Evolutionary conservation across 2,888 invertebrate genomes (phyloP).

Genomic region (Busseola fusca): DNA sequence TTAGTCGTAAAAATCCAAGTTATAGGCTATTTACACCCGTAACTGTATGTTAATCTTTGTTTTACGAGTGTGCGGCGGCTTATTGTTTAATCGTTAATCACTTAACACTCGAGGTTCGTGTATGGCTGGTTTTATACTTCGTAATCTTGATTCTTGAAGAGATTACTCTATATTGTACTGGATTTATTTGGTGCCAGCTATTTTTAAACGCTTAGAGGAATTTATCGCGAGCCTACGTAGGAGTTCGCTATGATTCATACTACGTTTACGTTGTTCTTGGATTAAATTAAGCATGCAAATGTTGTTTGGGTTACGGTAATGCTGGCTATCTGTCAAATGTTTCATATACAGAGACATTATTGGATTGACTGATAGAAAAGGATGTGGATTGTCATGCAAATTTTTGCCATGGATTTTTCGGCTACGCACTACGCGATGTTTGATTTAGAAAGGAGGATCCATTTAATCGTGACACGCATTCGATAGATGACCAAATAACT

Average conservation of each 20-base stretch:
- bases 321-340: slow-evolving; percentile 34
- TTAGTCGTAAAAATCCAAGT: slow-evolving; percentile 90
- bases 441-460: background rate
- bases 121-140: slow-evolving; percentile 76
- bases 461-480: slow-evolving; percentile 16
- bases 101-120: slow-evolving; percentile 82
- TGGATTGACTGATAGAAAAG: slow-evolving; percentile 19
- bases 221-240: slow-evolving; percentile 54
- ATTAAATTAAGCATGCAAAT: slow-evolving; percentile 47
- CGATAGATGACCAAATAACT: background rate
- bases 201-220: slow-evolving; percentile 61
- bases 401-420: background rate
- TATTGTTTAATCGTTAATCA: slow-evolving; percentile 88
- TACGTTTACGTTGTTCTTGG: slow-evolving; percentile 37
- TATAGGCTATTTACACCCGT: slow-evolving; percentile 89
- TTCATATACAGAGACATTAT: slow-evolving; percentile 18
- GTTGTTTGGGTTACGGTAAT: slow-evolving; percentile 51
- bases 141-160: slow-evolving; percentile 65
- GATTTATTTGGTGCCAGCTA: slow-evolving; percentile 60
- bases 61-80: slow-evolving; percentile 86
- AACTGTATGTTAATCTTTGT: slow-evolving; percentile 89
- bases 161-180: slow-evolving; percentile 62
- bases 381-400: slow-evolving; percentile 13
- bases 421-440: background rate
- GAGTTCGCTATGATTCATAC: slow-evolving; percentile 57